A percentile compares a stretch with the other conserved stretches of the same genome.
Evolutionary conservation across 37 sponge, comb jelly and placozoan genomes (phyloP).

Genomic region (Hormiphora californensis): DNA sequence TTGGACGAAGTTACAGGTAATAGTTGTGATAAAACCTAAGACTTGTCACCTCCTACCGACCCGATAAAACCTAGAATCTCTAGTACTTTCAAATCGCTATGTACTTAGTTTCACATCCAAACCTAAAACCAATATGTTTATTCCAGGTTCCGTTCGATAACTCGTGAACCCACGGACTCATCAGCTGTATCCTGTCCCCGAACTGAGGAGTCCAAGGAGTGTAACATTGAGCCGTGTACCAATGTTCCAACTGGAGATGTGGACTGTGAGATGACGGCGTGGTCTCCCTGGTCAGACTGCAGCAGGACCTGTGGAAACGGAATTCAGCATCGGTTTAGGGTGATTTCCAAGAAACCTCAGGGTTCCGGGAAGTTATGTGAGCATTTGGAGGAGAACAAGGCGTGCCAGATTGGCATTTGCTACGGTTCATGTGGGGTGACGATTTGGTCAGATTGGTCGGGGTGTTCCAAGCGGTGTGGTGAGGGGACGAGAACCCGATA

Average conservation of each 20-base stretch:
- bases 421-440: conserved; percentile 46
- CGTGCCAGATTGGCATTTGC: conserved; percentile 17
- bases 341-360: conserved; percentile 41
- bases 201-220: neutral
- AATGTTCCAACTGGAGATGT: neutral
- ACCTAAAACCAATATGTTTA: too few species aligned
- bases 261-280: conserved; percentile 30
- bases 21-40: too few species aligned
- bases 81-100: too few species aligned
- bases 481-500: conserved; percentile 15
- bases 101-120: too few species aligned
- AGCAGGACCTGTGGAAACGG: conserved; percentile 38
- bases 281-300: conserved; percentile 51
- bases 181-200: neutral
- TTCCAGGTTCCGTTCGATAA: conserved; percentile 1
- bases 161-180: neutral
- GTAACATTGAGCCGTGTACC: neutral
- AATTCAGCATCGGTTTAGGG: conserved; percentile 21
- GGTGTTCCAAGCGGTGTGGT: conserved; percentile 40
- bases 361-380: neutral
- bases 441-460: conserved; percentile 39
- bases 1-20: neutral
- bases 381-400: conserved; percentile 18
- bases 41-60: too few species aligned
- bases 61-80: too few species aligned